Evolutionary conservation across 2,888 invertebrate genomes (phyloP), one percentile per base, ranked within the genome.

Genomic region (Troides aeacus): DNA sequence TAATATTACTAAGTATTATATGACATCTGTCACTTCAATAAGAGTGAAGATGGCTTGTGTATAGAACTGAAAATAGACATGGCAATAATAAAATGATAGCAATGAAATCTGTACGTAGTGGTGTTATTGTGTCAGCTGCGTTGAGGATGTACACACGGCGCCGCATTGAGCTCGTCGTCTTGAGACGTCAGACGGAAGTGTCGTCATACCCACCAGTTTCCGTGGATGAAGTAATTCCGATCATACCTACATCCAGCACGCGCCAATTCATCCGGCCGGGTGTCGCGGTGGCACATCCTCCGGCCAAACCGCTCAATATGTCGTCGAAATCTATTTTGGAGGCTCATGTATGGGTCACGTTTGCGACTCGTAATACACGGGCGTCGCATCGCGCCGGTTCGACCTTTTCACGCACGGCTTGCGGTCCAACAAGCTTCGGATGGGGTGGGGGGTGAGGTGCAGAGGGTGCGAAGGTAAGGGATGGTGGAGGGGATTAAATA

Each of bases 361-460:
- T 21, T 62, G 59, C 64, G 66, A 66, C 71, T 64, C 68, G 66
- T 71, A 64, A 64, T 60, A 70, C 66, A 64, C 63, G 69, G 62
- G 30, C 66, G 30, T 30, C 46, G 58, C 50, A 42, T 59, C 67
- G 77, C 64, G 67, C 71, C 76, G 76, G 77, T 74, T 71, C 78
- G 78, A 84, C 86, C 86, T 84, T 86, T 87, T 83, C 80, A 85
- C 83, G 84, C 85, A 79, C 79, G 84, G 77, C 76, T 82, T 79
- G 84, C 79, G 80, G 73, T 77, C 80, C 81, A 84, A 87, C 84
- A 80, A 83, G 79, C 77, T 76, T 61, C 75, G 75, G 76, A 73
- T 77, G 62, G 59, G 24, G 46, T 23, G 64, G 60, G 30, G 5
- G 30, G 5, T 30, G 30, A 30, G 30, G 30, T 5, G 30, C 30